Conservation (phyloP, 2,888 invertebrate species). For the Caenorhabditis zanzibari region DNA sequence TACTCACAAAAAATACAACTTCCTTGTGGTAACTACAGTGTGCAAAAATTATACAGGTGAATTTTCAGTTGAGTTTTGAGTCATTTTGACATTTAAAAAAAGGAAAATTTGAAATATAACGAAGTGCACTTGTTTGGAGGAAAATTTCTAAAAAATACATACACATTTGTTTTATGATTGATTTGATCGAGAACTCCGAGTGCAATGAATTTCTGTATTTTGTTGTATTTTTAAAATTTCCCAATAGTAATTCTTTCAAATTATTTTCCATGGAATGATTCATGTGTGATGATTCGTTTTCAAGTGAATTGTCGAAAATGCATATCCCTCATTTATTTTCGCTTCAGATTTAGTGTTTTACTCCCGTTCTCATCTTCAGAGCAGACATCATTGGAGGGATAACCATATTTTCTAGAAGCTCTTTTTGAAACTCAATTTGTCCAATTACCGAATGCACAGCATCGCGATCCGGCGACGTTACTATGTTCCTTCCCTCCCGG, state of each 20-base stretch:
- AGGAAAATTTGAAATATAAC: neutral
- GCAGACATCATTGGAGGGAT: conserved; percentile 5
- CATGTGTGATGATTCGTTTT: too few relatives aligned
- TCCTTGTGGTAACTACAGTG: neutral
- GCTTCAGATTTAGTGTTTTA: neutral
- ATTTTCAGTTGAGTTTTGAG: neutral
- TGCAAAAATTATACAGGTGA: neutral
- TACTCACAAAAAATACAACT: neutral
- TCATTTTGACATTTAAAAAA: neutral
- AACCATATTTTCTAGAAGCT: conserved; percentile 5
- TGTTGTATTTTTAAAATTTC: too few relatives aligned
- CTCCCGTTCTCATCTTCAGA: neutral
- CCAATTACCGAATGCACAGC: conserved; percentile 10
- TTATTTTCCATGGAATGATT: too few relatives aligned
- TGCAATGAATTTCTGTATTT: too few relatives aligned
- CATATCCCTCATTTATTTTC: neutral
- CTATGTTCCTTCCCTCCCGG: neutral
- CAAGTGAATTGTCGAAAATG: neutral
- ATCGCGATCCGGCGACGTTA: neutral
- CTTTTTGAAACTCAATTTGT: neutral
- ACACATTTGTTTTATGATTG: too few relatives aligned
- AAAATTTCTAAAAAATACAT: too few relatives aligned
- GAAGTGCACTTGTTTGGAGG: too few relatives aligned
- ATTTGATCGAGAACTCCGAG: too few relatives aligned
- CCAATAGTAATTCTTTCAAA: too few relatives aligned